Base-by-base conservation (phyloP, 2,888 invertebrate genomes). In the Sphaerophoria rueppellii region DNA sequence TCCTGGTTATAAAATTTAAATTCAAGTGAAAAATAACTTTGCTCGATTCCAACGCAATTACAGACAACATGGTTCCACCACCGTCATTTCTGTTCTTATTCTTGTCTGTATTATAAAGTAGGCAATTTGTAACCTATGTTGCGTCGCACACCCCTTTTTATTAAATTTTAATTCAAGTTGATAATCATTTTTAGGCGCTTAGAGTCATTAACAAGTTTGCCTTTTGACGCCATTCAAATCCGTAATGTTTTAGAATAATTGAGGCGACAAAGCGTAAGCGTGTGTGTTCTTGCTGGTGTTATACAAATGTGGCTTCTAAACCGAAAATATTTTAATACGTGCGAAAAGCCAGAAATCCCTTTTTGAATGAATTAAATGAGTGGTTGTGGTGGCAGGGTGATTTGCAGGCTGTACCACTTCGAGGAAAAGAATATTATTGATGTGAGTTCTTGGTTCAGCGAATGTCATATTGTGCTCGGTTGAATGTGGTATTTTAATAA, bases 121-220 rank as follows among this genome's bases (percentile, higher is more conserved):
- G 35, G 46, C 9, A 65, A 34, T 65, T 65, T 65, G 65, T 35
- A 65, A 50, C 50, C 16, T 48, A 50, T 65, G 65, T 24, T 9
- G 46, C n/a, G 14, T 14, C n/a, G 48, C 48, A 4, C 12, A 6
- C 43, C 48, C 65, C 50, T 65, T 50, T 16, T 35, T 60, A 50
- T 65, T 65, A 16, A 65, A 65, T 35, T 65, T 37, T 65, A 12
- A 65, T 35, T 65, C 50, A 32, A 63, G 63, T 63, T 63, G 65
- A 65, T 65, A 65, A 65, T 65, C 35, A 65, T 50, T 65, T 65
- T 35, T 48, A 65, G 16, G 65, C 65, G 65, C 50, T 65, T 65
- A 50, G 35, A 50, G 50, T 65, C 65, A 65, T 65, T 65, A 65
- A 65, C 65, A 65, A 50, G 65, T 65, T 43, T 65, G 65, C 65